phyloP scores from a whole-genome alignment of 2,888 invertebrate genomes.

The Scaeva pyrastri region DNA sequence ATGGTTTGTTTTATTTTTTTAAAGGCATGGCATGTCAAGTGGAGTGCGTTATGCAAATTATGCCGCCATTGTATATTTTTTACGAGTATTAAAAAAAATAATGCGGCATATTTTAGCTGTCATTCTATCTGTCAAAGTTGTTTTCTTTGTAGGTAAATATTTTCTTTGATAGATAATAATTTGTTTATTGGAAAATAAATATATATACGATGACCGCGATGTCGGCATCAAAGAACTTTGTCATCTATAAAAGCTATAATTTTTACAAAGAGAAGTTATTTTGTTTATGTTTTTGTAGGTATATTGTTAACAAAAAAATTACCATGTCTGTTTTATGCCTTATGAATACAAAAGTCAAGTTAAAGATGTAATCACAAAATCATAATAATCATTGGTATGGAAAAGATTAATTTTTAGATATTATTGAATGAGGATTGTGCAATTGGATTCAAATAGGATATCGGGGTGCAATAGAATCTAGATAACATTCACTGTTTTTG shows the following conservation, averaged over 20 bases:
- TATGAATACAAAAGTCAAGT: not conserved
- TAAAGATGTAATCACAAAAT: not conserved
- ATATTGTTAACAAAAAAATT: not conserved
- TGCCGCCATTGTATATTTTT: conserved; percentile 46
- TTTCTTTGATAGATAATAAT: conserved; percentile 33
- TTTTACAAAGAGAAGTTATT: not conserved
- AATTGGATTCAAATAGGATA: no score
- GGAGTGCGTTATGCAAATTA: conserved; percentile 74
- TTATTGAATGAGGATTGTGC: no score
- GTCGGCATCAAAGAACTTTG: conserved; percentile 17
- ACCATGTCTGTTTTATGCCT: not conserved
- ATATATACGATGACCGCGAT: conserved; percentile 2
- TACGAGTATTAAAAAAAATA: no score
- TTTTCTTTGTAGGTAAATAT: conserved; percentile 42
- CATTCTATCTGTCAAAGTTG: conserved; percentile 68
- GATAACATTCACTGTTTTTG: no score
- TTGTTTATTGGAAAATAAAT: conserved; percentile 30
- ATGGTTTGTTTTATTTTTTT: no score
- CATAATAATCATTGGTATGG: not conserved
- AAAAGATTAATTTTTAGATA: no score
- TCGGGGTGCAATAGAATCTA: no score
- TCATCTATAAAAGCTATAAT: not conserved
- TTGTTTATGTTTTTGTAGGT: not conserved
- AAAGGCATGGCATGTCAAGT: conserved; percentile 56
- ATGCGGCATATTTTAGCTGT: conserved; percentile 56